A percentile compares a stretch with the other conserved stretches of the same genome.
phyloP scores from a whole-genome alignment of 1,140 invertebrate genomes.

The Calliopsis andreniformis region DNA sequence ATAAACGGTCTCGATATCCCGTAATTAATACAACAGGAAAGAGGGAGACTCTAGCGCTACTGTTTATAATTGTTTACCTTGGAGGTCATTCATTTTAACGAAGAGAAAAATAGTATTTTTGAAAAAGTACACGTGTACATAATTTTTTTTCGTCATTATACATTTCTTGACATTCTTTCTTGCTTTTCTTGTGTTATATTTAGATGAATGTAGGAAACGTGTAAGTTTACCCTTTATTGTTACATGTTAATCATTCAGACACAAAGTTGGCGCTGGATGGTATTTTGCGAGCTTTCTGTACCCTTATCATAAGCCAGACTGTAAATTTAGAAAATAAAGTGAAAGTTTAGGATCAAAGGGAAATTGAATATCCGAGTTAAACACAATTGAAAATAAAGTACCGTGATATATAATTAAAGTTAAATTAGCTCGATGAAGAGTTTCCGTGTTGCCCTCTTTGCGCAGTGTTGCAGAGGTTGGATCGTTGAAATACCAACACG shows the following conservation, averaged over 20 bases:
- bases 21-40: background rate
- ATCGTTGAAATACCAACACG: background rate
- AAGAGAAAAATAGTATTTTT: no score
- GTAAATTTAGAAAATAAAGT: background rate
- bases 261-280: background rate
- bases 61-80: background rate
- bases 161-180: no score
- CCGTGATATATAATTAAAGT: constrained; percentile 6
- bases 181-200: no score
- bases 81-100: no score
- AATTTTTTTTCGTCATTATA: no score
- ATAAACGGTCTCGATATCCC: constrained; percentile 4
- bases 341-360: background rate
- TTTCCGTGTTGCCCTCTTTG: constrained; percentile 3
- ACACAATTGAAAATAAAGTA: background rate
- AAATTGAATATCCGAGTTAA: background rate
- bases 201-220: no score
- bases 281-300: background rate
- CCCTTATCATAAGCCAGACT: background rate
- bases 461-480: background rate
- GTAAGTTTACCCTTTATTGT: no score
- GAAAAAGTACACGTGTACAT: no score
- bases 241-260: no score
- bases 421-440: constrained; percentile 28
- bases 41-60: background rate